Conservation (phyloP, 2,113 vertebrate genomes). For the Shinisaurus crocodilurus region DNA sequence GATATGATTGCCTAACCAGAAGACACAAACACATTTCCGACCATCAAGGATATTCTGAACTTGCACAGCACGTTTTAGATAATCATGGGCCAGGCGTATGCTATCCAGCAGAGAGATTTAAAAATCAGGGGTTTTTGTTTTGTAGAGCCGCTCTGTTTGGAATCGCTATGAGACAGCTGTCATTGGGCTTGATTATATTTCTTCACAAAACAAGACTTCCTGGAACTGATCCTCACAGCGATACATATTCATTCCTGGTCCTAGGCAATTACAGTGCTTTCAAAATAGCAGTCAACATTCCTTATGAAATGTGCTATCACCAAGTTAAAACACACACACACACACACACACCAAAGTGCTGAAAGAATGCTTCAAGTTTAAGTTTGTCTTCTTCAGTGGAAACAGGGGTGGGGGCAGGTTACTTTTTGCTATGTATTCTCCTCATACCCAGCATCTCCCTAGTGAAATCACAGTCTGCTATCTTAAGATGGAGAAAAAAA, state of each 20-base stretch:
- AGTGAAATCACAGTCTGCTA: conserved; percentile 34
- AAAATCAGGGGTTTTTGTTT: conserved; percentile 55
- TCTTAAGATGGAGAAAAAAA: conserved; percentile 24
- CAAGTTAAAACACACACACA: conserved; percentile 19
- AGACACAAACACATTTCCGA: background rate
- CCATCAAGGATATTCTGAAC: conserved; percentile 21
- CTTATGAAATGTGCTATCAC: conserved; percentile 23
- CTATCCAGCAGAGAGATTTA: conserved; percentile 9
- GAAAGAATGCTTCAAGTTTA: conserved; percentile 22
- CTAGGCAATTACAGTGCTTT: conserved; percentile 24
- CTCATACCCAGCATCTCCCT: conserved; percentile 14
- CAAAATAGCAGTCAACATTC: conserved; percentile 42
- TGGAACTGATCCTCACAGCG: conserved; percentile 48
- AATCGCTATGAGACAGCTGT: conserved; percentile 57
- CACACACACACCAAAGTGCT: background rate
- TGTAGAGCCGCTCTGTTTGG: conserved; percentile 42
- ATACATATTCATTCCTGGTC: conserved; percentile 42
- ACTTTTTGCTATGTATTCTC: background rate
- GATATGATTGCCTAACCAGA: conserved; percentile 13
- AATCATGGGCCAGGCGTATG: background rate
- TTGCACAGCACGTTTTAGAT: background rate
- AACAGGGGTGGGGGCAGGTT: conserved; percentile 31
- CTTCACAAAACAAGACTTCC: conserved; percentile 58
- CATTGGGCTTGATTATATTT: conserved; percentile 56
- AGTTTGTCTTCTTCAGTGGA: conserved; percentile 12